A percentile compares a stretch with the other conserved stretches of the same genome.
phyloP scores from a whole-genome alignment of 2,888 invertebrate species.

The Dasypolia templi region DNA sequence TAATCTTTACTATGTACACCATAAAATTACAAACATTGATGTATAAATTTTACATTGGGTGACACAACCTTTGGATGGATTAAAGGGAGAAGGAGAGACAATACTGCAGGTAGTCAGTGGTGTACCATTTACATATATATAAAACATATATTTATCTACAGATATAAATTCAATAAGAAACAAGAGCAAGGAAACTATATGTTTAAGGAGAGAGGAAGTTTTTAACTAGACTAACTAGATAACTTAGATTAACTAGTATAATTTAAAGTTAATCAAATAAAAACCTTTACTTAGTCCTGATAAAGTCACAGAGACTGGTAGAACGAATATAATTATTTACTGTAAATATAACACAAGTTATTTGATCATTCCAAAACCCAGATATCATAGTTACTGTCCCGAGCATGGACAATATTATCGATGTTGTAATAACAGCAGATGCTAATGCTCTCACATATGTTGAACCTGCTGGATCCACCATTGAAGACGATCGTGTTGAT shows the following conservation, averaged over 20 bases:
- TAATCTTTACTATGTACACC: too few relatives aligned
- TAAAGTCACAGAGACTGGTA: conserved; percentile 1
- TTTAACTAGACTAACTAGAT: too few relatives aligned
- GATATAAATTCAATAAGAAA: too few relatives aligned
- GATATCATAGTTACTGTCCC: conserved; percentile 85
- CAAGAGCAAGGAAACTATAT: too few relatives aligned
- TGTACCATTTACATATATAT: too few relatives aligned
- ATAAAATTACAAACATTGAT: too few relatives aligned
- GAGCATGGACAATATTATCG: conserved; percentile 83
- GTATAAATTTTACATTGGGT: too few relatives aligned
- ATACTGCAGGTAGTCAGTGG: too few relatives aligned
- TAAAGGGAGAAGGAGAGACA: too few relatives aligned
- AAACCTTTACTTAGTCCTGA: background rate
- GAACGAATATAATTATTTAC: background rate
- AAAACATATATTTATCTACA: too few relatives aligned
- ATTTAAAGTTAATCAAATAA: background rate
- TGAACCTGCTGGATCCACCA: conserved; percentile 58
- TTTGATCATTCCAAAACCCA: conserved; percentile 70
- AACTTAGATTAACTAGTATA: background rate
- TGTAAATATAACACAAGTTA: conserved; percentile 2
- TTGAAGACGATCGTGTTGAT: conserved; percentile 78
- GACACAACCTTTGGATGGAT: too few relatives aligned
- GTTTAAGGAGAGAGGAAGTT: too few relatives aligned
- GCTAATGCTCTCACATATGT: conserved; percentile 75
- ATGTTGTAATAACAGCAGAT: conserved; percentile 85